Percentiles rank a stretch among this genome's conserved stretches.
These are phyloP conservation scores for Peromyscus polionotus DNA, from an alignment of 2,113 vertebrate species.

Conservation along the genomic window DNA sequence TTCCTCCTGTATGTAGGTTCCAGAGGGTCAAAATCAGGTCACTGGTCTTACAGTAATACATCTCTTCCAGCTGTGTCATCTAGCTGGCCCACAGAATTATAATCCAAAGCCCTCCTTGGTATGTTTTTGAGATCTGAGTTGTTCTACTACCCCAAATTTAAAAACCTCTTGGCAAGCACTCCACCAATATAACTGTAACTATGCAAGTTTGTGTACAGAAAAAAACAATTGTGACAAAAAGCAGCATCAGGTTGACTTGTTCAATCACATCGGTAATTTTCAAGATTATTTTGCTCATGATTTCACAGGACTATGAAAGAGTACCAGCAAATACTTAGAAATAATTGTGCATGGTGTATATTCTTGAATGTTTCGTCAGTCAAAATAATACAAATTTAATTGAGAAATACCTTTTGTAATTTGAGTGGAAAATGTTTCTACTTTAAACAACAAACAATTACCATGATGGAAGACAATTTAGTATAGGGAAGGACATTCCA, in stretches of 20 bases:
- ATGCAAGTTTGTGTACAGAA: neutral
- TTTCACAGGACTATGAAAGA: conserved; percentile 25
- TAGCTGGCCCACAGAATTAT: neutral
- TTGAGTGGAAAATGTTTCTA: neutral
- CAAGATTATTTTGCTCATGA: neutral
- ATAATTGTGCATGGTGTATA: neutral
- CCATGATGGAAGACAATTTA: conserved; percentile 13
- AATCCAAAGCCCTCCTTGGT: neutral
- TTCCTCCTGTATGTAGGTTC: neutral
- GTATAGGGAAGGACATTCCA: neutral
- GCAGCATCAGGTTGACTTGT: neutral
- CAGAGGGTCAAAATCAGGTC: neutral
- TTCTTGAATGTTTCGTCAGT: neutral
- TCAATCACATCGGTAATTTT: neutral
- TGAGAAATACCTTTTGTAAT: neutral
- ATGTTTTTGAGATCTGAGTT: neutral
- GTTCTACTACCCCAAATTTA: neutral
- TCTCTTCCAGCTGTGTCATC: no score
- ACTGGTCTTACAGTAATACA: no score
- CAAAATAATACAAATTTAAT: neutral
- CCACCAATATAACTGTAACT: neutral
- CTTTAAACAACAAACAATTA: neutral
- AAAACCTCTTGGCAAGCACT: neutral
- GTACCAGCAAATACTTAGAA: conserved; percentile 12
- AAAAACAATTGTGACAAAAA: neutral